phyloP scores from a whole-genome alignment of 2,113 vertebrate genomes.

The Falco punctatus region DNA sequence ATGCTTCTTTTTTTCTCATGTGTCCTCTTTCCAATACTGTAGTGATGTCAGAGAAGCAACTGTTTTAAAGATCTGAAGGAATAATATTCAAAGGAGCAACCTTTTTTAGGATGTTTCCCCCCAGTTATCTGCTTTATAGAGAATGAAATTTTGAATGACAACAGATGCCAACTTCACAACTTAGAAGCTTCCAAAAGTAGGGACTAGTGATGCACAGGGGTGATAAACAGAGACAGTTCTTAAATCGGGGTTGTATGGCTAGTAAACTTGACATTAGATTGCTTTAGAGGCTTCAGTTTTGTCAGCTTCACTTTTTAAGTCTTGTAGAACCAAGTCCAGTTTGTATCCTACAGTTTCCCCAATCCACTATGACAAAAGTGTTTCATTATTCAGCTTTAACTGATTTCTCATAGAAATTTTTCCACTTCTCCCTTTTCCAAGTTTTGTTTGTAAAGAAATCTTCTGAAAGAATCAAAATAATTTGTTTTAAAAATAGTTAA shows the following conservation, averaged over 20 bases:
- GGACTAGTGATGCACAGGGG: not conserved
- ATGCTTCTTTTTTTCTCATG: not conserved
- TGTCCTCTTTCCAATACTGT: not conserved
- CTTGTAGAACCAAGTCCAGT: not conserved
- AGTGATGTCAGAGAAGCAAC: not conserved
- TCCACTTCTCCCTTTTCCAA: not conserved
- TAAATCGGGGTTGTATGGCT: not conserved
- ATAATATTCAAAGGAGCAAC: not conserved
- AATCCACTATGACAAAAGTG: not conserved
- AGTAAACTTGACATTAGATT: not conserved
- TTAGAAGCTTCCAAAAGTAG: not conserved
- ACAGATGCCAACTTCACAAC: not conserved
- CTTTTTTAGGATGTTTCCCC: not conserved
- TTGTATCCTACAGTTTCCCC: not conserved
- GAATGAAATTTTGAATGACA: not conserved
- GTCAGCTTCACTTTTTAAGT: not conserved
- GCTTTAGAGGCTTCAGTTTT: not conserved
- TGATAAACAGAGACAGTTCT: not conserved
- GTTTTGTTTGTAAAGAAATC: not conserved
- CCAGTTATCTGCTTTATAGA: not conserved
- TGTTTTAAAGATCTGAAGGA: not conserved
- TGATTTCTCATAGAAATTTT: not conserved
- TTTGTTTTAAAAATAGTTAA: not conserved
- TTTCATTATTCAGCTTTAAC: not conserved
- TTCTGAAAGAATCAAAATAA: not conserved